Percentiles rank a stretch among this genome's conserved stretches.
These are phyloP conservation scores for Ammospiza caudacuta DNA, from an alignment of 2,113 vertebrate genomes.

Conservation along the genomic window DNA sequence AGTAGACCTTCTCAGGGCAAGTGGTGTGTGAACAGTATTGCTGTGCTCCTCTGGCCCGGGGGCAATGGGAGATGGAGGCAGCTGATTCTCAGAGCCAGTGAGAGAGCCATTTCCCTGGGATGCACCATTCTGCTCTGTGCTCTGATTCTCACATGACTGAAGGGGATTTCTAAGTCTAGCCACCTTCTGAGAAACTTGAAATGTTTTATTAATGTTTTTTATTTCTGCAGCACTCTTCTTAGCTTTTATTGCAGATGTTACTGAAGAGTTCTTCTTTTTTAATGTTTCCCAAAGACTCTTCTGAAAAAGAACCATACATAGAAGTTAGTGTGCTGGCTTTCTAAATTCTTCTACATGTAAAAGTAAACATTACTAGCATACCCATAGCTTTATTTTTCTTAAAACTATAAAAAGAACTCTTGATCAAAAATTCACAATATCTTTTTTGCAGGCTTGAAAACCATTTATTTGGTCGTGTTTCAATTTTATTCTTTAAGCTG, in stretches of 20 bases:
- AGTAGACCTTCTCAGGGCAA: conserved; percentile 59
- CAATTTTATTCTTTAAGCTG: neutral
- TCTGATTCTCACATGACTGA: conserved; percentile 78
- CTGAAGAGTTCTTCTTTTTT: conserved; percentile 79
- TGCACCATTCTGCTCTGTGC: neutral
- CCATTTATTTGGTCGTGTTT: neutral
- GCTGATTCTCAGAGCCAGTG: conserved; percentile 51
- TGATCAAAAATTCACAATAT: neutral
- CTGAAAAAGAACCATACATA: conserved; percentile 71
- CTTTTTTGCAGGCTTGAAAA: neutral
- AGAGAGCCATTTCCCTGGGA: conserved; percentile 7
- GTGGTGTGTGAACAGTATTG: conserved; percentile 15
- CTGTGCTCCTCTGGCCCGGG: conserved; percentile 30
- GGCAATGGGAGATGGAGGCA: conserved; percentile 55
- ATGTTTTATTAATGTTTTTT: conserved; percentile 83
- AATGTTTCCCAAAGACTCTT: conserved; percentile 87
- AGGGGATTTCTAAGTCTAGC: conserved; percentile 81
- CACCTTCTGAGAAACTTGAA: conserved; percentile 75
- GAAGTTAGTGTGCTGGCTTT: neutral
- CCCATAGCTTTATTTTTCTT: neutral
- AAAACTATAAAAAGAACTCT: neutral
- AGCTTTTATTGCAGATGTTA: conserved; percentile 15
- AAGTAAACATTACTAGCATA: neutral
- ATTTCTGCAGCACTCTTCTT: conserved; percentile 57
- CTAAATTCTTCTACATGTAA: neutral